Evolutionary conservation across 2,797 vertebrate genomes (phyloP).

Genomic region (Artibeus jamaicensis): DNA sequence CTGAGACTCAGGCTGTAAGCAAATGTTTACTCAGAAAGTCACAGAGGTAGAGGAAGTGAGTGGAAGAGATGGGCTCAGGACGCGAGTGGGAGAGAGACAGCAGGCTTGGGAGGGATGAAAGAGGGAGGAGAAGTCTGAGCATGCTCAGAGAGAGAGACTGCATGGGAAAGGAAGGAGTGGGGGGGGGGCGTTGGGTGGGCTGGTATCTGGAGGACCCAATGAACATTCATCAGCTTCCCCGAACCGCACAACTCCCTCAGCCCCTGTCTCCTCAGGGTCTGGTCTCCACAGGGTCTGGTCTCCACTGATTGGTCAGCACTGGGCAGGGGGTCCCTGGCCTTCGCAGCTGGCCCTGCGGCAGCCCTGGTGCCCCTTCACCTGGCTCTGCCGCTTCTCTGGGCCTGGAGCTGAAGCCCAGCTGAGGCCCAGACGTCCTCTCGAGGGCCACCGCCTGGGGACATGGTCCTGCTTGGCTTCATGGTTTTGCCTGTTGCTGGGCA

Average conservation of each 20-base stretch:
- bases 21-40: background rate
- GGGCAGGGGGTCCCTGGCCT: background rate
- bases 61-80: background rate
- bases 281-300: background rate
- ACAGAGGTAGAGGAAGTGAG: too few relatives aligned
- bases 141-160: too few relatives aligned
- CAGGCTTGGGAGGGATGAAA: background rate
- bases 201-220: background rate
- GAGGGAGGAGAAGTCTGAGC: background rate
- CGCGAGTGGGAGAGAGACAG: background rate
- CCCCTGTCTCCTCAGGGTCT: background rate
- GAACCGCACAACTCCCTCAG: too few relatives aligned
- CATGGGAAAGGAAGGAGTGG: background rate
- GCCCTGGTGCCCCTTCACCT: background rate
- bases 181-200: background rate
- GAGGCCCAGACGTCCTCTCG: background rate
- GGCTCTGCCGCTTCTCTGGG: too few relatives aligned
- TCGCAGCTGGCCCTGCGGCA: background rate
- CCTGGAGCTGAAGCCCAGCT: background rate
- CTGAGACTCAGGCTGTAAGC: background rate
- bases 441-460: background rate
- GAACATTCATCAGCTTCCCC: background rate
- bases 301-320: background rate
- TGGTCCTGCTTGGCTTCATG: fast-evolving
- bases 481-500: background rate